Base-by-base conservation (phyloP, 2,113 vertebrate genomes). In the Lophochroa leadbeateri region DNA sequence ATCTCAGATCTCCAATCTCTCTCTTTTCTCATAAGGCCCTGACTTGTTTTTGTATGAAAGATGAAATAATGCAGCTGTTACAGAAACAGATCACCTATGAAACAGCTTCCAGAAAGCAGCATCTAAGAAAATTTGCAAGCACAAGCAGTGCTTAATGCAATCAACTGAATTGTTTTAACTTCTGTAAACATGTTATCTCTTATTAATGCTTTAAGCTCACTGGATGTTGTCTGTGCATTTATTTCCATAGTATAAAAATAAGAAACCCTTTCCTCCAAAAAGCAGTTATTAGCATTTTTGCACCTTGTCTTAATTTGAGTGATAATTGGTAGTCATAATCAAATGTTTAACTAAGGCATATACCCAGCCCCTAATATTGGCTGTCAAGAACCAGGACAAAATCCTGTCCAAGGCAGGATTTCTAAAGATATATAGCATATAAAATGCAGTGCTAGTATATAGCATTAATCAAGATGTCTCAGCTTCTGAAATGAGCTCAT, bases 401-500 rank as follows among this genome's bases (percentile, higher is more conserved):
- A 75, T 78, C 55, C 33, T 86, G 53, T 75, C 52, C n/a, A 83
- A 88, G 74, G 49, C 39, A 41, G 41, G 41, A 41, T 41, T 20
- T 31, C n/a, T 88, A 31, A 72, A 91, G 82, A 93, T 60, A 74
- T 41, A 70, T 41, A 74, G 65, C 19, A 70, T 68, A 69, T 82
- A 91, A 92, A 96, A 92, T 84, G 35, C 20, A 50, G 20, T 46
- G 52, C 35, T 94, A 57, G 78, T 88, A n/a, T 65, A 27, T 57
- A 63, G 50, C 60, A 92, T 91, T 88, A 69, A 95, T 88, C 91
- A 90, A 81, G 82, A 46, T 95, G 77, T 84, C 79, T 69, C 31
- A 58, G 31, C 67, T 88, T 50, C 83, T 11, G 60, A 96, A 96
- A 95, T 79, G 82, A 86, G 33, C 60, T 96, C 64, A 70, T 97